Percentiles rank a stretch among this genome's conserved stretches.
Evolutionary conservation across 2,888 invertebrate genomes (phyloP).

Genomic region (Argynnis bischoffii): DNA sequence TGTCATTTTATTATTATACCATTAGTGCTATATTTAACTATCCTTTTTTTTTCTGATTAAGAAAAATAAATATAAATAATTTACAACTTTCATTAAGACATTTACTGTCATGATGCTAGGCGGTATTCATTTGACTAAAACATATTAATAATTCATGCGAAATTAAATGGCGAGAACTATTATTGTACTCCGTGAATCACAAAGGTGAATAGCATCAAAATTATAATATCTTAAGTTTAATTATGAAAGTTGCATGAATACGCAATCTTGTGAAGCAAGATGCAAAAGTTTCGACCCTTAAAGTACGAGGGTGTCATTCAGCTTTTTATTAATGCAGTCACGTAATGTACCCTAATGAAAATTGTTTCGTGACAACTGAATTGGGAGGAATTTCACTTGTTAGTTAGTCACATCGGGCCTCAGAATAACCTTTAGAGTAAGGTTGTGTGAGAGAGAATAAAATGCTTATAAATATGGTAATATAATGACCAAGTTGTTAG

Average conservation of each 20-base stretch:
- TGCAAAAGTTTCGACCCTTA: conserved; percentile 60
- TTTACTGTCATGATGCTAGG: background rate
- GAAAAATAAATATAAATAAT: background rate
- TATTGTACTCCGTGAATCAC: conserved; percentile 9
- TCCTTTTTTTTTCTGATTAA: too few species aligned
- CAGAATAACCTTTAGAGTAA: conserved; percentile 17
- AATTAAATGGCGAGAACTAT: conserved; percentile 14
- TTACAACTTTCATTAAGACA: background rate
- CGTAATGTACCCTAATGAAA: conserved; percentile 74
- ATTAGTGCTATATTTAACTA: too few species aligned
- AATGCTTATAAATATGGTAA: conserved; percentile 24
- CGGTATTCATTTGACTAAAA: background rate
- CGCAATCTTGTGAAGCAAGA: conserved; percentile 56
- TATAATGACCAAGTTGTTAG: conserved; percentile 13
- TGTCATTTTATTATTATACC: too few species aligned
- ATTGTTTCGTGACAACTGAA: conserved; percentile 73
- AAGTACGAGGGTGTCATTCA: conserved; percentile 50
- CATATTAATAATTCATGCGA: conserved; percentile 15
- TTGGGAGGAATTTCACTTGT: conserved; percentile 64
- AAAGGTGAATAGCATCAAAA: conserved; percentile 11
- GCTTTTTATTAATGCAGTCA: conserved; percentile 71
- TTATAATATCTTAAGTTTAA: conserved; percentile 24
- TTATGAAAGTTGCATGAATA: conserved; percentile 49
- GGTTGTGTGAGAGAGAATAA: conserved; percentile 15
- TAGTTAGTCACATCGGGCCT: conserved; percentile 61